Base-by-base conservation (phyloP, 2,797 vertebrate species). In the Emys orbicularis region DNA sequence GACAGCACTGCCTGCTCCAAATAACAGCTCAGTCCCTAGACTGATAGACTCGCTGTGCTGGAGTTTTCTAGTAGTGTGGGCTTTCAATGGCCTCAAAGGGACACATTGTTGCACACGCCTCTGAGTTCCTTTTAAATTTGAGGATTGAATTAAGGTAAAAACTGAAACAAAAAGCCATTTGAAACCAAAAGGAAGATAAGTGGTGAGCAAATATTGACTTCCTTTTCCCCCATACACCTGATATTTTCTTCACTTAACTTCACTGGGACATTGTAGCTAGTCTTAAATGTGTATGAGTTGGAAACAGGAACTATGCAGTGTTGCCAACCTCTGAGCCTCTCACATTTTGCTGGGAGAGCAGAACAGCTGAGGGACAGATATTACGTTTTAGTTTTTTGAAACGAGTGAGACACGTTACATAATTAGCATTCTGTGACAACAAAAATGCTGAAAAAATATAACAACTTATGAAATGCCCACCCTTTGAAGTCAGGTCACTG, bases 1-100 rank as follows among this genome's bases (percentile, higher is more conserved):
- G 79, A 53, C 15, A 0, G 15, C 2, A 3, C 50, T 0, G 0
- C 77, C 57, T 84, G 86, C 86, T 83, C 83, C 1, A 0, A 31
- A 0, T 81, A 25, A 52, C 27, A 90, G 1, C 59, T 90, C 56
- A 3, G 57, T 34, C 47, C 77, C 81, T 83, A 34, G 92, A 13
- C 18, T 37, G 65, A 0, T 1, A 0, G 19, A 74, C 83, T 0
- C 4, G 74, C 0, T 81, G 87, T 74, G 18, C 19, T 65, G 15
- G 79, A 83, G 83, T 74, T 84, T 77, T 74, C n/a, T 65, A 9
- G 21, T 81, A 56, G 0, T 44, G 29, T 54, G 49, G n/a, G 31
- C 29, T 84, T 90, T 89, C 82, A 44, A 83, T 29, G 94, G 7
- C 29, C 76, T 80, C 61, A 27, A 1, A 19, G 72, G 23, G 34